phyloP scores from a whole-genome alignment of 1,140 invertebrate species.

The Parasteatoda tepidariorum region DNA sequence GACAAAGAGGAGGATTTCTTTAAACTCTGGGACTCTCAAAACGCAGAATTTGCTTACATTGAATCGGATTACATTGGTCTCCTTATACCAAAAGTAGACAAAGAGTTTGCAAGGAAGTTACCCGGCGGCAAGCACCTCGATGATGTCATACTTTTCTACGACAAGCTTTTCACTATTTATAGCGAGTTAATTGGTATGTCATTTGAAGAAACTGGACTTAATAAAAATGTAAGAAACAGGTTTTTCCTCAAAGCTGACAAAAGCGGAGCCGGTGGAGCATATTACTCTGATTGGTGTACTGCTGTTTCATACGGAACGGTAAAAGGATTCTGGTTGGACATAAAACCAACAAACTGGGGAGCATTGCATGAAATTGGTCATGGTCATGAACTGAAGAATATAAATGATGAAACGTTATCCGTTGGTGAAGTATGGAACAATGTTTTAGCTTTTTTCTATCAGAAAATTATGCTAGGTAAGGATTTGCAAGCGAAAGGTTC shows the following conservation, averaged over 20 bases:
- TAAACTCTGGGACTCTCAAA: not conserved
- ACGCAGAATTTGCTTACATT: not conserved
- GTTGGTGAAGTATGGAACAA: not conserved
- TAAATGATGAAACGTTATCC: not conserved
- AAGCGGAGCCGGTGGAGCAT: not conserved
- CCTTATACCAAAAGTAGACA: not conserved
- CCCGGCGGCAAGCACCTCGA: not conserved
- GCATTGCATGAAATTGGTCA: not conserved
- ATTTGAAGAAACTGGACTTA: not conserved
- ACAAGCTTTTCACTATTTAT: not conserved
- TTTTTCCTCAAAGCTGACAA: not conserved
- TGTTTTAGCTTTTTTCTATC: not conserved
- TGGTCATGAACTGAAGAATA: not conserved
- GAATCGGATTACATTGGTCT: not conserved
- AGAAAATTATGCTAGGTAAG: not conserved
- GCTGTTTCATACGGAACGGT: not conserved
- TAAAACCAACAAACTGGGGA: not conserved
- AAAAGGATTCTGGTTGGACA: not conserved
- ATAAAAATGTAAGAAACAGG: not conserved
- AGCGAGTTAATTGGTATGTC: not conserved
- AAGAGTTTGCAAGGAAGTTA: not conserved
- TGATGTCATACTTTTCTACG: not conserved
- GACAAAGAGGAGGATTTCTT: not conserved
- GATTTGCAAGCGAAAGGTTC: not conserved
- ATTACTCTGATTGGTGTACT: not conserved